phyloP scores from a whole-genome alignment of 2,888 invertebrate species.

The Podabrus alpinus region DNA sequence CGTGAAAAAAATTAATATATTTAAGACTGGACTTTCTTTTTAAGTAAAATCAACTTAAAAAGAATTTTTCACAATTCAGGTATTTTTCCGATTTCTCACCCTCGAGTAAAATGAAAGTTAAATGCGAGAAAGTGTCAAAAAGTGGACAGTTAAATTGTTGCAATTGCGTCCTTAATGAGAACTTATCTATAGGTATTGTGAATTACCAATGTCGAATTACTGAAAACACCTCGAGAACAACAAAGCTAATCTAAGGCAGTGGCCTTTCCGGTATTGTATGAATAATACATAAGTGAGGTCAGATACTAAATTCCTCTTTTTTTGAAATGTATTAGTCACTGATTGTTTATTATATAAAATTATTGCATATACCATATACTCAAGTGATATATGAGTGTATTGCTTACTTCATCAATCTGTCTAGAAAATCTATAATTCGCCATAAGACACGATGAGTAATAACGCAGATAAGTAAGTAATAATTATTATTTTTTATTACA shows the following conservation, averaged over 20 bases:
- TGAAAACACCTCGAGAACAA: neutral
- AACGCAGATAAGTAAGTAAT: neutral
- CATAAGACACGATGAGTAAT: neutral
- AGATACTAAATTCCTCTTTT: slow-evolving; percentile 1
- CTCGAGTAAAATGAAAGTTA: neutral
- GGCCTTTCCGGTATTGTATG: slow-evolving; percentile 11
- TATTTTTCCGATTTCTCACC: neutral
- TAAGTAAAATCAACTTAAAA: neutral
- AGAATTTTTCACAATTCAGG: neutral
- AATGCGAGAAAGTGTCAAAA: neutral
- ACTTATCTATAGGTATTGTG: neutral
- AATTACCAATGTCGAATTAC: neutral
- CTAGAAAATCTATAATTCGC: neutral
- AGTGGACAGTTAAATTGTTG: neutral
- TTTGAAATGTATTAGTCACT: slow-evolving; percentile 7
- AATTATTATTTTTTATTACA: neutral
- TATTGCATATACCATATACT: neutral
- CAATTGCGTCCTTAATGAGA: neutral
- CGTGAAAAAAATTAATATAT: neutral
- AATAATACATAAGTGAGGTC: slow-evolving; percentile 11
- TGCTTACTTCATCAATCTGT: neutral
- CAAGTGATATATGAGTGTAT: neutral
- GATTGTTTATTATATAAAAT: neutral
- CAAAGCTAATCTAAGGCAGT: neutral
- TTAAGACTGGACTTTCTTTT: neutral